Conservation (phyloP, 2,113 vertebrate species). For the Lepus timidus region DNA sequence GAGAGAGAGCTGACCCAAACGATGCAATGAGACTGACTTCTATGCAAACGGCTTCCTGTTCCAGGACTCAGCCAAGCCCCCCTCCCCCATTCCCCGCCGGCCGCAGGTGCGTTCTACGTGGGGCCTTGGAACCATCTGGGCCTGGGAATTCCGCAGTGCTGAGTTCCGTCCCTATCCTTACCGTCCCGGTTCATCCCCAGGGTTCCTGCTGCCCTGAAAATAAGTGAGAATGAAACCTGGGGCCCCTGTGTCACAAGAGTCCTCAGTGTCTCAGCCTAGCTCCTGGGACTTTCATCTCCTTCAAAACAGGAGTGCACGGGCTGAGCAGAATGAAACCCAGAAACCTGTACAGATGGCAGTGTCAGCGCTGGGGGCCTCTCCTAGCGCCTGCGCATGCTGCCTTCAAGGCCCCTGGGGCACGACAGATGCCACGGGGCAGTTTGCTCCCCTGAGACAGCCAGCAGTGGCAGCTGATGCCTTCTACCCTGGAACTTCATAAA, state of each 20-base stretch:
- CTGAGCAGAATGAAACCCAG: background rate
- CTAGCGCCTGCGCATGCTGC: no score
- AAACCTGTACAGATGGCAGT: background rate
- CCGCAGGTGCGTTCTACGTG: accelerated
- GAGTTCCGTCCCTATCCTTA: background rate
- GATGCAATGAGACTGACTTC: background rate
- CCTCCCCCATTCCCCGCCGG: background rate
- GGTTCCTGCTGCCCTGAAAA: background rate
- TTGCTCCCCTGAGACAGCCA: background rate
- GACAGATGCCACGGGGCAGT: background rate
- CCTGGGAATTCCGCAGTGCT: accelerated
- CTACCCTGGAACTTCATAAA: background rate
- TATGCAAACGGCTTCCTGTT: background rate
- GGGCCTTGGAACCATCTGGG: background rate
- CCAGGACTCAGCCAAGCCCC: background rate
- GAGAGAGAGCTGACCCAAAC: background rate
- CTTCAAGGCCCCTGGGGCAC: background rate
- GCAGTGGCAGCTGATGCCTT: no score
- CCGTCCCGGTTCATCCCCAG: background rate
- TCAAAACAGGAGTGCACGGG: no score
- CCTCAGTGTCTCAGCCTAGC: background rate
- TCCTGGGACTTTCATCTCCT: background rate
- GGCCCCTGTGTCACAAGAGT: background rate
- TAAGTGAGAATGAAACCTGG: background rate
- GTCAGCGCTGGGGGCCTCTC: background rate